phyloP scores from a whole-genome alignment of 2,888 invertebrate species.

The Orchesellides sinensis region DNA sequence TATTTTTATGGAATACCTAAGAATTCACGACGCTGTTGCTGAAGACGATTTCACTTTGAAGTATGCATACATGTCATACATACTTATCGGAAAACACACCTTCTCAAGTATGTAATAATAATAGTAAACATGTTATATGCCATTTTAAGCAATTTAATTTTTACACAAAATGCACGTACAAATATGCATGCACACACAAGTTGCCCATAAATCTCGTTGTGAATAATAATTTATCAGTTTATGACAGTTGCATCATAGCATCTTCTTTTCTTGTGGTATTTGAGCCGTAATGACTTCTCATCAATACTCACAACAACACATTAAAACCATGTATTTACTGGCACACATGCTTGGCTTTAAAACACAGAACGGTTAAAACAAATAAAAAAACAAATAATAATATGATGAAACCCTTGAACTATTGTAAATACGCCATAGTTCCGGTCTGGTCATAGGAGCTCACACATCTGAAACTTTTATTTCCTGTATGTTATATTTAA shows the following conservation, averaged over 20 bases:
- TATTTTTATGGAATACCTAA: not conserved
- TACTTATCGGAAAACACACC: not conserved
- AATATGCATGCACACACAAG: not conserved
- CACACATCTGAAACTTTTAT: constrained; percentile 9
- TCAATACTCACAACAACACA: not conserved
- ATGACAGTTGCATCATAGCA: constrained; percentile 30
- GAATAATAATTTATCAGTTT: constrained; percentile 4
- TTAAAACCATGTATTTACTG: not conserved
- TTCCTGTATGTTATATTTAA: not conserved
- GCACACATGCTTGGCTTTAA: not conserved
- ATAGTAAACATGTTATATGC: no score
- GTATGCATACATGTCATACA: not conserved
- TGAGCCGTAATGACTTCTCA: not conserved
- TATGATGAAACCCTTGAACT: not conserved
- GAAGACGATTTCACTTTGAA: not conserved
- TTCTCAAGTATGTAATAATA: no score
- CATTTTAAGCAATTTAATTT: no score
- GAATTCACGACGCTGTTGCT: not conserved
- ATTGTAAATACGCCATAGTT: constrained; percentile 15
- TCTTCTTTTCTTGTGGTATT: not conserved
- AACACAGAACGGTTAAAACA: not conserved
- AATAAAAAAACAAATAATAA: constrained; percentile 3
- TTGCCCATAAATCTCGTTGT: constrained; percentile 9
- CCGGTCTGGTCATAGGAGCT: constrained; percentile 43
- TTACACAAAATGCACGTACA: not conserved